Conservation (phyloP, 1,140 invertebrate species). For the Cherax destructor region DNA sequence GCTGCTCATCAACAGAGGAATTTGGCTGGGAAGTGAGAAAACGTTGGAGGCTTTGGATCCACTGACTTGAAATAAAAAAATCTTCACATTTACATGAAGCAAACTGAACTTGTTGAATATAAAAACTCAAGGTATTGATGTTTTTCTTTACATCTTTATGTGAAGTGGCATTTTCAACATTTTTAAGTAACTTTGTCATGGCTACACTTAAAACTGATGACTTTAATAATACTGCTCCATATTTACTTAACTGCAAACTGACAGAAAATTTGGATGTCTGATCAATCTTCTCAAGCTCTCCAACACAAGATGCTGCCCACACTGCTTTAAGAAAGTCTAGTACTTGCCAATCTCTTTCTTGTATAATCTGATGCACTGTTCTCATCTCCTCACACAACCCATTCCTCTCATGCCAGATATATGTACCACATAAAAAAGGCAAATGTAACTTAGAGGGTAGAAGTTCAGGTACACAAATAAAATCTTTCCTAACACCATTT, state of each 20-base stretch:
- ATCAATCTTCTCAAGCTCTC: conserved; percentile 25
- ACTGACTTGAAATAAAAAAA: background rate
- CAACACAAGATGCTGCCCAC: conserved; percentile 33
- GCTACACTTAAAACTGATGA: conserved; percentile 17
- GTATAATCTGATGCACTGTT: conserved; percentile 40
- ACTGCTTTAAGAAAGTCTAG: conserved; percentile 29
- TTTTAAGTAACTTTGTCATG: conserved; percentile 17
- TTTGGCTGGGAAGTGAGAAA: conserved; percentile 54
- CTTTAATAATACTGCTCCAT: background rate
- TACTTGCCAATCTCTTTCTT: conserved; percentile 38
- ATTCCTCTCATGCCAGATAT: conserved; percentile 13
- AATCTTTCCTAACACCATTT: background rate
- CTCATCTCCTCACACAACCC: conserved; percentile 42
- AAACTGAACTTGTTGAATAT: conserved; percentile 23
- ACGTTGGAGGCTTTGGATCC: conserved; percentile 37
- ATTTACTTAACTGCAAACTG: background rate
- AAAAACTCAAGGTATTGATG: conserved; percentile 29
- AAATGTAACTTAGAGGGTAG: conserved; percentile 9
- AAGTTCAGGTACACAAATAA: conserved; percentile 38
- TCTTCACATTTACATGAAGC: background rate
- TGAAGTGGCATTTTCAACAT: conserved; percentile 59
- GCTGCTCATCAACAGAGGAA: conserved; percentile 60
- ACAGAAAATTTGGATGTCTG: background rate
- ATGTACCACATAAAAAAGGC: conserved; percentile 34
- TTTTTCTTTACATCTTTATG: conserved; percentile 49